Evolutionary conservation across 2,113 vertebrate species (phyloP).

Genomic region (Ciconia boyciana): DNA sequence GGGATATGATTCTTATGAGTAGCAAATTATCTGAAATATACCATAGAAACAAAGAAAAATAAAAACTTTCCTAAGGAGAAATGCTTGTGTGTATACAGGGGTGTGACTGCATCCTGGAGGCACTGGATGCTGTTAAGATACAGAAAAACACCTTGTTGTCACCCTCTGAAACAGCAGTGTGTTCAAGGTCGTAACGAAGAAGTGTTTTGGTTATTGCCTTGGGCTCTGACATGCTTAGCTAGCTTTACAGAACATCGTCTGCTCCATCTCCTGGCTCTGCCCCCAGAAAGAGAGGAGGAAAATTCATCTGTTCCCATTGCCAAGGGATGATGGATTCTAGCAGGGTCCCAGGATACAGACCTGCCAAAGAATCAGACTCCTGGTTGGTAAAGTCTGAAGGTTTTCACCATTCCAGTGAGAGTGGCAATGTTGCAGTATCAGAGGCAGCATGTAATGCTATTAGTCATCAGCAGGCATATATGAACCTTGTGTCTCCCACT

Average conservation of each 20-base stretch:
- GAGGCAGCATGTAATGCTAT: background rate
- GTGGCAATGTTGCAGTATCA: background rate
- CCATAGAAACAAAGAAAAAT: background rate
- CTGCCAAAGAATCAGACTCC: background rate
- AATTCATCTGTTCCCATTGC: background rate
- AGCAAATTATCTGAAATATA: background rate
- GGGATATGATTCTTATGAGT: background rate
- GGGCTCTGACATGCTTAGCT: slow-evolving; percentile 1
- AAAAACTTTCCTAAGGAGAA: background rate
- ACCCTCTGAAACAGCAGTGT: background rate
- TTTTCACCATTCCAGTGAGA: background rate
- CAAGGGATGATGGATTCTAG: background rate
- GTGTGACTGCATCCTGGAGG: background rate
- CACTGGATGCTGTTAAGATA: background rate
- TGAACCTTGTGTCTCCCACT: background rate
- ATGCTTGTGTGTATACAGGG: background rate
- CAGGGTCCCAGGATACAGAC: background rate
- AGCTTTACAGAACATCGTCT: background rate
- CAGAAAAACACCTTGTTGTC: background rate
- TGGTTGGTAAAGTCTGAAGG: background rate
- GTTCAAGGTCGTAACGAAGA: background rate
- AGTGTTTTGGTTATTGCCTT: background rate
- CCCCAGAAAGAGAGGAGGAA: background rate
- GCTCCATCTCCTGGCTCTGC: background rate
- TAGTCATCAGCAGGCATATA: accelerated